Base-by-base conservation (phyloP, 2,797 vertebrate species). In the Thripadectes ignobilis region DNA sequence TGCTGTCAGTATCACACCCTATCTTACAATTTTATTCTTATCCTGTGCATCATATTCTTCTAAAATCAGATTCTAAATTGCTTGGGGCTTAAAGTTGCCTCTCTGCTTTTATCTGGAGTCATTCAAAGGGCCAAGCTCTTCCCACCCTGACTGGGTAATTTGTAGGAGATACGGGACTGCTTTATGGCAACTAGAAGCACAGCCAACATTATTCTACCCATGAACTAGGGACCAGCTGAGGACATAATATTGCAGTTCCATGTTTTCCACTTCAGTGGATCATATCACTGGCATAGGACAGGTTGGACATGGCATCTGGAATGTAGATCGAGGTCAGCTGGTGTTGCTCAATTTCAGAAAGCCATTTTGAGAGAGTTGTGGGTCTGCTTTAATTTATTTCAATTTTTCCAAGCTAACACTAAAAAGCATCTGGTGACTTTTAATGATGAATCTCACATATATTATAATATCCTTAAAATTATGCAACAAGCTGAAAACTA, bases 11-110 rank as follows among this genome's bases (percentile, higher is more conserved):
- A 85, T 96, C 86, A 82, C 65, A 82, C 15, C 39, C 45, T 74
- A 69, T 96, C 88, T 96, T 48, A 90, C 80, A 77, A 46, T 92
- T 93, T 85, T 54, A 61, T 57, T 87, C 63, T 95, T 96, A 95
- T 83, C 91, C 62, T 91, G 34, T 79, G 68, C 71, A 94, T 92
- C 92, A 74, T 78, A 84, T 67, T 89, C 77, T 63, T 61, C 81
- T 72, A 61, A 92, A 95, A 97, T 73, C 81, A 92, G 89, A 93
- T 93, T 90, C 71, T 89, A 85, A 95, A 94, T 93, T 92, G 86
- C 93, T 43, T 54, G 38, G 63, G 49, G 81, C 74, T 91, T 74
- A 63, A 89, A 92, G 74, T 66, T 43, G 2, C 39, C 55, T 88
- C 51, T 84, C 65, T 71, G 7, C 63, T 76, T 81, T 88, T 93